Evolutionary conservation across 2,888 invertebrate genomes (phyloP).

Genomic region (Cetonia aurata): DNA sequence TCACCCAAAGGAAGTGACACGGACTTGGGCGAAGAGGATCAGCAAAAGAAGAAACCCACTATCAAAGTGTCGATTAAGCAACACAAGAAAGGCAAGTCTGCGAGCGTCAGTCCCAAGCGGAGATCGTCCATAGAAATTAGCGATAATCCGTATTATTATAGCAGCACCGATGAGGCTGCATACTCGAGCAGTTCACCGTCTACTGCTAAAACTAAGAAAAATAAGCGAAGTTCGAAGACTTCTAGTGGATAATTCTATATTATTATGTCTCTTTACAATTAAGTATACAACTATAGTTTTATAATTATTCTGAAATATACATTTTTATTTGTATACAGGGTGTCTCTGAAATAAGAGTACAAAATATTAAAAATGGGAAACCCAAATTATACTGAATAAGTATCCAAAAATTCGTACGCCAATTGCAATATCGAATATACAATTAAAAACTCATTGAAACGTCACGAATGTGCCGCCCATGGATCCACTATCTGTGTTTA

Average conservation of each 20-base stretch:
- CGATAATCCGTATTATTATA: conserved; percentile 37
- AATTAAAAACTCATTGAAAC: too few relatives aligned
- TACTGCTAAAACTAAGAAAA: background rate
- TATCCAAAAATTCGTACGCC: too few relatives aligned
- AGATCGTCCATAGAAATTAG: conserved; percentile 15
- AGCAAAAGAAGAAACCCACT: conserved; percentile 7
- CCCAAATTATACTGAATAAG: too few relatives aligned
- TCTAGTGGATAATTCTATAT: background rate
- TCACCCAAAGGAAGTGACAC: background rate
- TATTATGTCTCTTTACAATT: conserved; percentile 1
- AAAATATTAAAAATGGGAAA: too few relatives aligned
- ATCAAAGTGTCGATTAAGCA: conserved; percentile 26
- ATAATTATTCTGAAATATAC: background rate
- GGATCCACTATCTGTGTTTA: too few relatives aligned
- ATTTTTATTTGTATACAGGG: too few relatives aligned
- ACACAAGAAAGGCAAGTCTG: background rate
- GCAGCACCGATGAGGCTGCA: conserved; percentile 20
- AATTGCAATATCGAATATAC: too few relatives aligned
- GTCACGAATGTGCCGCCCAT: too few relatives aligned
- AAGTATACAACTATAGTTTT: conserved; percentile 18
- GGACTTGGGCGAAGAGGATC: conserved; percentile 1
- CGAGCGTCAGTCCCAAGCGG: background rate
- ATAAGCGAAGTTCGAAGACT: background rate
- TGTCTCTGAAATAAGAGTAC: too few relatives aligned
- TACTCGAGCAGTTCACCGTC: conserved; percentile 1